Evolutionary conservation across 2,888 invertebrate species (phyloP).

Genomic region (Sisyra terminalis): DNA sequence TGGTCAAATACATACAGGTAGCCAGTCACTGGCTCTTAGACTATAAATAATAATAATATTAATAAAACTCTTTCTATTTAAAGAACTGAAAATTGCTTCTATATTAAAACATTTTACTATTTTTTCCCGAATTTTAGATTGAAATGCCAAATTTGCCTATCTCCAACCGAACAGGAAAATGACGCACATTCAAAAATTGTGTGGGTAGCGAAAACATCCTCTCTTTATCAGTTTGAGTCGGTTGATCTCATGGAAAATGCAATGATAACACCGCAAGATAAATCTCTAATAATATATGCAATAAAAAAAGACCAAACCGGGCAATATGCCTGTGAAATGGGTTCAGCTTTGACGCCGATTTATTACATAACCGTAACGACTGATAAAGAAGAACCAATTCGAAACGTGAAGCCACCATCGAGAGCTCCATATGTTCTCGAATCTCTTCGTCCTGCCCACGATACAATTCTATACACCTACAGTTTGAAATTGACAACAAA

Average conservation of each 20-base stretch:
- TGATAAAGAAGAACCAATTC: constrained; percentile 25
- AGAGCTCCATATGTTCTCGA: constrained; percentile 11
- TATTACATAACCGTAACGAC: constrained; percentile 34
- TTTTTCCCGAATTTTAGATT: constrained; percentile 27
- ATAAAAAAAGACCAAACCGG: constrained; percentile 31
- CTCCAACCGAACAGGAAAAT: constrained; percentile 27
- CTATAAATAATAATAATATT: too few species aligned
- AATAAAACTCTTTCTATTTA: too few species aligned
- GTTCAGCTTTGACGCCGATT: constrained; percentile 23
- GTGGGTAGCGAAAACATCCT: constrained; percentile 16
- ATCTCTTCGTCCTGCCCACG: constrained; percentile 21
- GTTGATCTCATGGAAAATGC: constrained; percentile 28
- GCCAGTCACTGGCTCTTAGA: too few species aligned
- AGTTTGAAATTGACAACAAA: constrained; percentile 31
- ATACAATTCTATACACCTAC: constrained; percentile 17
- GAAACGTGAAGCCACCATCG: not conserved
- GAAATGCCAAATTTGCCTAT: constrained; percentile 33
- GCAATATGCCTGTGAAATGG: constrained; percentile 36
- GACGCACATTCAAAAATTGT: not conserved
- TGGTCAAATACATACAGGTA: too few species aligned
- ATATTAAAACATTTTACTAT: too few species aligned
- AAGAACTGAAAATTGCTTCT: not conserved
- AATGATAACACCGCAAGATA: constrained; percentile 26
- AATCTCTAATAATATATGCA: constrained; percentile 34
- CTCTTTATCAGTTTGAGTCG: constrained; percentile 17